Conservation (phyloP, 2,888 invertebrate species). For the Drosophila siamana region DNA sequence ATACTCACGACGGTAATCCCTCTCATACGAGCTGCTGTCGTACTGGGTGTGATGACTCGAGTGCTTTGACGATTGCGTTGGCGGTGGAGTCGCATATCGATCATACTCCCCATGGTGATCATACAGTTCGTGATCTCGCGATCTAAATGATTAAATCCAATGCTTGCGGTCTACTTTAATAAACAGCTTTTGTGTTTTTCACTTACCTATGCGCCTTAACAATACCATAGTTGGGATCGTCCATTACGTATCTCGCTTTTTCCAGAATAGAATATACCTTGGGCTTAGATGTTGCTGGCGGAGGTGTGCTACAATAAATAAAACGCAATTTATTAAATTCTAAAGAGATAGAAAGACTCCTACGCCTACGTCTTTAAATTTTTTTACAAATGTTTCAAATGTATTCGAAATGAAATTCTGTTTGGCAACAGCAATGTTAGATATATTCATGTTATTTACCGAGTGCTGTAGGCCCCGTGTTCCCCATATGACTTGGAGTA, state of each 20-base stretch:
- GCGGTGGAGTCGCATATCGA: slow-evolving; percentile 83
- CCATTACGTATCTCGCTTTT: slow-evolving; percentile 92
- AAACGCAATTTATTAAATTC: neutral
- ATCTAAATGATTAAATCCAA: slow-evolving; percentile 52
- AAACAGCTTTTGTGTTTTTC: neutral
- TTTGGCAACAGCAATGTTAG: neutral
- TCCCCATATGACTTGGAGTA: slow-evolving; percentile 82
- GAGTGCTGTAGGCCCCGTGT: slow-evolving; percentile 76
- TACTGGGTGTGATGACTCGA: slow-evolving; percentile 83
- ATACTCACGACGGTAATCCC: slow-evolving; percentile 83
- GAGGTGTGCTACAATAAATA: slow-evolving; percentile 76
- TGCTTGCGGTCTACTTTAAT: neutral
- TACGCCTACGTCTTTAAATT: too few relatives aligned
- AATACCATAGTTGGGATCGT: slow-evolving; percentile 88
- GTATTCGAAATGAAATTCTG: too few relatives aligned
- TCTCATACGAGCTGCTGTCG: slow-evolving; percentile 83
- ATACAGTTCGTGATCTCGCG: slow-evolving; percentile 84
- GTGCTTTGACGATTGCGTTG: slow-evolving; percentile 82
- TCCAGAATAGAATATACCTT: slow-evolving; percentile 94
- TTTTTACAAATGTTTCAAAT: too few relatives aligned
- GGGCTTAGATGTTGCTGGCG: slow-evolving; percentile 87
- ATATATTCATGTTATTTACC: slow-evolving; percentile 55
- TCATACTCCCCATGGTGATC: slow-evolving; percentile 84
- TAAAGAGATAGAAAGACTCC: too few relatives aligned
- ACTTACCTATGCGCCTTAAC: slow-evolving; percentile 84